A percentile compares a stretch with the other conserved stretches of the same genome.
Evolutionary conservation across 1,140 invertebrate species (phyloP).

Genomic region (Dermatophagoides farinae): DNA sequence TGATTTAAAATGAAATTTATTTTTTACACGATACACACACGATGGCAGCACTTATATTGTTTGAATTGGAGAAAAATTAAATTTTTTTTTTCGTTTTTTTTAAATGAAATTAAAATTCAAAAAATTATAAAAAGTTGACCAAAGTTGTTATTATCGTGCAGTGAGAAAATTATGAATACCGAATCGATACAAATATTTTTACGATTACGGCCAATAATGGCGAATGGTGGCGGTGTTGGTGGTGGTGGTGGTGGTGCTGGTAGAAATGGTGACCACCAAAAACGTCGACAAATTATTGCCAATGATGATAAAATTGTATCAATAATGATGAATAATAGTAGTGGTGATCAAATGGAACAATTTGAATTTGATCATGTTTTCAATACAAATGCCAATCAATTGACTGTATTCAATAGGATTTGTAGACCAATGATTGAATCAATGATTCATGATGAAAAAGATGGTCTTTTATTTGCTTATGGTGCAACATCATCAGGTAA

Average conservation of each 20-base stretch:
- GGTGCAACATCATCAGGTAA: conserved; percentile 88
- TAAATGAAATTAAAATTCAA: too few species aligned
- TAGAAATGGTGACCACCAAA: too few species aligned
- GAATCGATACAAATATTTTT: conserved; percentile 46
- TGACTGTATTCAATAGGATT: conserved; percentile 58
- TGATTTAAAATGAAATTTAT: too few species aligned
- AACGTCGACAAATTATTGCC: conserved; percentile 46
- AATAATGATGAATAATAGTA: conserved; percentile 41
- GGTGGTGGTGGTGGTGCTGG: too few species aligned
- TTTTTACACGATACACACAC: too few species aligned
- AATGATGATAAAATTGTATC: neutral
- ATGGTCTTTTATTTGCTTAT: conserved; percentile 69
- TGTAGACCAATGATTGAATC: conserved; percentile 61
- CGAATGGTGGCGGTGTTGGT: too few species aligned
- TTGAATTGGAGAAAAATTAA: too few species aligned
- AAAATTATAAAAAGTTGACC: too few species aligned
- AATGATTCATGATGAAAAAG: conserved; percentile 46
- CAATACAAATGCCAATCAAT: conserved; percentile 47
- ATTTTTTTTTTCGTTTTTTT: too few species aligned
- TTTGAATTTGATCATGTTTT: conserved; percentile 53
- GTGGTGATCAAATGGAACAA: conserved; percentile 7
- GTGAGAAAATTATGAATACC: too few species aligned
- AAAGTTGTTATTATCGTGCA: too few species aligned
- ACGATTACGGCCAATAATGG: conserved; percentile 48
- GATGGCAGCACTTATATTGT: too few species aligned